These are phyloP conservation scores for Oceanodroma leucorhoa DNA, from an alignment of 2,797 vertebrate species.

Conservation along the genomic window DNA sequence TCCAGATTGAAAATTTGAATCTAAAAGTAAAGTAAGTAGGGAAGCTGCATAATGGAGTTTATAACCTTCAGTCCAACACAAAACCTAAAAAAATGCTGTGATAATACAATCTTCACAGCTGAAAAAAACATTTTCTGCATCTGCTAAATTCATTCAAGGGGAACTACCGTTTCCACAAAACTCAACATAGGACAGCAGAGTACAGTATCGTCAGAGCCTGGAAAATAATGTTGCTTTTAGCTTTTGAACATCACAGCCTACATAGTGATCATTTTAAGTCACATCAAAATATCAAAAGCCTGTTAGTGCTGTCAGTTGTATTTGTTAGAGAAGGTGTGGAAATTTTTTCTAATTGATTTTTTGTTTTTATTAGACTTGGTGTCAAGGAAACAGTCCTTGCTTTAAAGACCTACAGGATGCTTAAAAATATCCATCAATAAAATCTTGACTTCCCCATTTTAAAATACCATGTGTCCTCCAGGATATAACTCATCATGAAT, in stretches of 20 bases:
- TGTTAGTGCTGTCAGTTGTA: background rate
- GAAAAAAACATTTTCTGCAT: background rate
- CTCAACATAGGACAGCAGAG: background rate
- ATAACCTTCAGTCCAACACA: background rate
- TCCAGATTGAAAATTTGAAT: background rate
- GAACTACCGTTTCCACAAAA: background rate
- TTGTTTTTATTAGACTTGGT: background rate
- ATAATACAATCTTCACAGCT: background rate
- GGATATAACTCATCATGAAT: background rate
- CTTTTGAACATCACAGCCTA: background rate
- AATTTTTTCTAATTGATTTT: background rate
- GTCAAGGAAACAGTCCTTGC: background rate
- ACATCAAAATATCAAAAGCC: background rate
- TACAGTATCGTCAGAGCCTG: background rate
- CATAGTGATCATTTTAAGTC: background rate
- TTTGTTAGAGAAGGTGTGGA: background rate
- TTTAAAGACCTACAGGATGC: background rate
- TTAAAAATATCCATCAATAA: background rate
- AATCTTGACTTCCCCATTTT: background rate
- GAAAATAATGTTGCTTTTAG: conserved; percentile 8
- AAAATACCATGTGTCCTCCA: background rate
- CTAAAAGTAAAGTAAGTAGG: background rate
- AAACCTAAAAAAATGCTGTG: background rate
- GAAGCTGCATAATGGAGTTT: background rate
- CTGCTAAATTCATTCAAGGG: background rate